Conservation (phyloP, 2,113 vertebrate genomes). For the Microcebus murinus region DNA sequence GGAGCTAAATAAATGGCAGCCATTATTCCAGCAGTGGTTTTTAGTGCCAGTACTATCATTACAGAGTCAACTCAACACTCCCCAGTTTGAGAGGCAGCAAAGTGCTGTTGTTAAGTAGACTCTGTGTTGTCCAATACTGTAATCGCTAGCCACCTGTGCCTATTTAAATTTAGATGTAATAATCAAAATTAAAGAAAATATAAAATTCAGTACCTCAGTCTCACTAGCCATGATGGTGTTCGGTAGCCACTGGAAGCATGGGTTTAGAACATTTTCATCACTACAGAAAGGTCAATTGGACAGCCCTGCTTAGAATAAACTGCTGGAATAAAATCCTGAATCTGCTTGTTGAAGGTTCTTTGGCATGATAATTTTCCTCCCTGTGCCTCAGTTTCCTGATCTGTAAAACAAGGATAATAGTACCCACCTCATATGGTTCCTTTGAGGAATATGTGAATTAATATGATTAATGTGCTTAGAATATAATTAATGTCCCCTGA, state of each 20-base stretch:
- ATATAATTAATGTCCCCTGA: background rate
- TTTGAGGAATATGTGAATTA: background rate
- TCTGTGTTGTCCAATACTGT: background rate
- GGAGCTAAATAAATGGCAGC: background rate
- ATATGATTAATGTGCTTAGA: background rate
- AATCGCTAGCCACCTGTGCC: background rate
- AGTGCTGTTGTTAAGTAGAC: background rate
- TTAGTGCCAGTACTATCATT: fast-evolving
- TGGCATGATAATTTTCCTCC: background rate
- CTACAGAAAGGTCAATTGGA: background rate
- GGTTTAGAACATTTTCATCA: background rate
- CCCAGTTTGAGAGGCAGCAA: background rate
- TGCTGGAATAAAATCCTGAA: background rate
- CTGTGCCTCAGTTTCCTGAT: background rate
- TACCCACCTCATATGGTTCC: background rate
- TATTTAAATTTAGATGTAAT: background rate
- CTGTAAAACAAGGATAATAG: background rate
- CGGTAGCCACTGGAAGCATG: background rate
- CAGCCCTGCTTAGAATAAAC: background rate
- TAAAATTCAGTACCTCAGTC: background rate
- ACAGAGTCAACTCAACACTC: background rate
- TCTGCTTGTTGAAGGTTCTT: background rate
- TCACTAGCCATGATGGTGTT: background rate
- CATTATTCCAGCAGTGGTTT: background rate
- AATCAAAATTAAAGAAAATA: background rate